Percentiles rank a stretch among this genome's conserved stretches.
Evolutionary conservation across 2,113 vertebrate species (phyloP).

Genomic region (Isichthys henryi): DNA sequence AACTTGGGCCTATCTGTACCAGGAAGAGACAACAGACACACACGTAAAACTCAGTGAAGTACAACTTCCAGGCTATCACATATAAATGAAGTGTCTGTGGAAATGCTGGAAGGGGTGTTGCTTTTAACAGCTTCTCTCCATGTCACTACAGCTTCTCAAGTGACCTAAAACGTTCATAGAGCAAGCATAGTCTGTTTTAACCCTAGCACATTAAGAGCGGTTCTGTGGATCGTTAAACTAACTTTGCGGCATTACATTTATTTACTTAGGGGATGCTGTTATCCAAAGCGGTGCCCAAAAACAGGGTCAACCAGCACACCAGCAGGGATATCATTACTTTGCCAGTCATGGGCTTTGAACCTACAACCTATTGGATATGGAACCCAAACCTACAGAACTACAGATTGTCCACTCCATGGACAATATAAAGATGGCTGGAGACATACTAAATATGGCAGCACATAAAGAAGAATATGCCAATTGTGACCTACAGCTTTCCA

Average conservation of each 20-base stretch:
- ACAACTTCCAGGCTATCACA: neutral
- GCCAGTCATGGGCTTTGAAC: neutral
- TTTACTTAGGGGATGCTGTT: neutral
- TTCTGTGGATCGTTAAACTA: neutral
- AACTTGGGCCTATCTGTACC: slow-evolving; percentile 90
- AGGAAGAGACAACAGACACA: neutral
- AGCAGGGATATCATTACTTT: neutral
- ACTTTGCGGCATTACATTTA: neutral
- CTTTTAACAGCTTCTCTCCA: neutral
- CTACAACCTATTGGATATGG: neutral
- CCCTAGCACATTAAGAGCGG: neutral
- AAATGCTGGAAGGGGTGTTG: neutral
- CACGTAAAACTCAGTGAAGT: neutral
- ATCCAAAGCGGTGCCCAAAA: neutral
- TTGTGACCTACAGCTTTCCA: neutral
- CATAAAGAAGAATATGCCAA: neutral
- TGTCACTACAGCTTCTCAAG: neutral
- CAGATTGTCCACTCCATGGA: neutral
- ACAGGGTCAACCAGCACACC: neutral
- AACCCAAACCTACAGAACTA: neutral
- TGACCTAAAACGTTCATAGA: neutral
- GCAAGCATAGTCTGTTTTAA: neutral
- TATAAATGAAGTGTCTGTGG: neutral
- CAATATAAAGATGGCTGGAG: neutral
- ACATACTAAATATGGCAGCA: neutral